Conservation (phyloP, 2,113 vertebrate species). For the Gobius niger region DNA sequence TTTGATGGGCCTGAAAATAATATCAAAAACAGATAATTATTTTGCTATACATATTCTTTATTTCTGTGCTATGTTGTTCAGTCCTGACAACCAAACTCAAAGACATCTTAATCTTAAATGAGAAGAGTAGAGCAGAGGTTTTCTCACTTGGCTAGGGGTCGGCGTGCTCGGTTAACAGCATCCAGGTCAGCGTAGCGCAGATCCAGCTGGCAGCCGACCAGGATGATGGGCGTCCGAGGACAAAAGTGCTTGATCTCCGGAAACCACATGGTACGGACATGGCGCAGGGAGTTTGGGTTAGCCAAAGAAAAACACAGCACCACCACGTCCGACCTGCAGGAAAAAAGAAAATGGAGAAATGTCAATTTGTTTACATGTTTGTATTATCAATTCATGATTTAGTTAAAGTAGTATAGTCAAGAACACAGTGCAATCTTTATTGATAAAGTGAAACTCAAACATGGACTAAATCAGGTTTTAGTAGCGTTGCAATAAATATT, state of each 20-base stretch:
- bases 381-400: too few relatives aligned
- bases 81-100: neutral
- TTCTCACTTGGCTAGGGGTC: conserved; percentile 87
- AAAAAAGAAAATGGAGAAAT: neutral
- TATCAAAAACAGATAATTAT: conserved; percentile 9
- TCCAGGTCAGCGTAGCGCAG: conserved; percentile 92
- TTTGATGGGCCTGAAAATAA: conserved; percentile 83
- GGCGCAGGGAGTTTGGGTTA: conserved; percentile 88
- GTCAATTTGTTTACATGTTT: neutral
- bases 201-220: conserved; percentile 93
- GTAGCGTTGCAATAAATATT: too few relatives aligned
- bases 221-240: conserved; percentile 87
- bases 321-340: conserved; percentile 85
- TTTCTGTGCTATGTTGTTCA: neutral
- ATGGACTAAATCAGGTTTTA: too few relatives aligned
- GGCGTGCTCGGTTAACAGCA: conserved; percentile 87
- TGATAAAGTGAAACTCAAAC: too few relatives aligned
- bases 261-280: conserved; percentile 91
- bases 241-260: conserved; percentile 94
- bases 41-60: neutral
- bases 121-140: conserved; percentile 19
- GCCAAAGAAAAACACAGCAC: conserved; percentile 90
- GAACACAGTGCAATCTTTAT: too few relatives aligned
- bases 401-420: too few relatives aligned
- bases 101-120: conserved; percentile 10